Evolutionary conservation across 2,113 vertebrate genomes (phyloP), one percentile per base, ranked within the genome.

Genomic region (Hydrolagus affinis): DNA sequence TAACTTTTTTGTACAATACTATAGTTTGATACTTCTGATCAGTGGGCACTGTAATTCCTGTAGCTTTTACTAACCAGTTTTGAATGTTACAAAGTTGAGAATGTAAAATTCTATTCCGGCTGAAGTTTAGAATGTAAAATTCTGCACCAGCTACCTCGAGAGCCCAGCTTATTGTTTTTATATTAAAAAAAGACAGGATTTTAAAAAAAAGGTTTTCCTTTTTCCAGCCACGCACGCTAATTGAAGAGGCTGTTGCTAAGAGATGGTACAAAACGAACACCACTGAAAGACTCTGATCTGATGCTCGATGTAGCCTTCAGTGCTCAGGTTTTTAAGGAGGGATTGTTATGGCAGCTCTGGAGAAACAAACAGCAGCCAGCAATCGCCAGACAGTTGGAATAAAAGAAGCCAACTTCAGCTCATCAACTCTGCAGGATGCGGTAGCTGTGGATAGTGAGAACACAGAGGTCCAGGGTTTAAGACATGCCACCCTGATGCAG

Each of bases 201-300:
- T 88, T 88, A 86, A 72, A 86, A 90, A 86, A 87, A 83, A 86
- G 30, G 86, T 85, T 89, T 86, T 88, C 83, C 66, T 87, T 90
- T 30, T 90, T 88, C 74, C 77, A 88, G 90, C 87, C 85, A 89
- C 87, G 87, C 85, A 89, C 86, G 87, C 88, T 93, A 92, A 92
- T 93, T 92, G 91, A 93, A 90, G 89, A 94, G 88, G 71, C 76
- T 87, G 91, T 92, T 94, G 93, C 92, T 94, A 92, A 94, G 94
- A 91, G 90, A 93, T 91, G 89, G 87, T 86, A 14, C 11, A 64
- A 11, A 86, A 89, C 86, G 44, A 28, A 74, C 85, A 87, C 89
- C 71, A 87, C 86, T 85, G 86, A 89, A 85, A 89, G 87, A 85
- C 11, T 90, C 86, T 89, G 90, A 92, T 93, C 89, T 87, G 44